phyloP scores from a whole-genome alignment of 1,140 invertebrate species.

The Kradibia gibbosae region DNA sequence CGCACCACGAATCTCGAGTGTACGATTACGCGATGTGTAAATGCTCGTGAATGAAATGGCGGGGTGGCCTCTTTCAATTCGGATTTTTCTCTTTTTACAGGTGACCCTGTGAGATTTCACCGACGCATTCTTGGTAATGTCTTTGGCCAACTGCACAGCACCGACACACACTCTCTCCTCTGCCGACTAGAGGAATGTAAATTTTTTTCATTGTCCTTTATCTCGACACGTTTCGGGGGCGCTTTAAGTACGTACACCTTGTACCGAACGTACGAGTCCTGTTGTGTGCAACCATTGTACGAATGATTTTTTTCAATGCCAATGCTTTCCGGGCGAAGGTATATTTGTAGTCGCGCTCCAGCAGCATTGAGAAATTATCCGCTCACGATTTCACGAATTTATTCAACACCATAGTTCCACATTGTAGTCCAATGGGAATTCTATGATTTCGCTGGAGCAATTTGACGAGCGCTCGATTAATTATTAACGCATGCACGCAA shows the following conservation, averaged over 20 bases:
- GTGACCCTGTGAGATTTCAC: background rate
- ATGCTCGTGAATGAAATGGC: conserved; percentile 13
- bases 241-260: background rate
- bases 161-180: background rate
- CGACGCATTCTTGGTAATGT: background rate
- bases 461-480: background rate
- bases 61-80: background rate
- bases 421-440: background rate
- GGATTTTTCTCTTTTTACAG: conserved; percentile 19
- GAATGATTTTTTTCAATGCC: background rate
- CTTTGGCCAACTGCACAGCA: background rate
- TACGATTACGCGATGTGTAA: conserved; percentile 46
- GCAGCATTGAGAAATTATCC: background rate
- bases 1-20: conserved; percentile 40
- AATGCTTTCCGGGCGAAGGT: too few species aligned
- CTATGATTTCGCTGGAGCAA: background rate
- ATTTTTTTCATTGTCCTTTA: background rate
- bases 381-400: background rate
- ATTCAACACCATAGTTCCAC: background rate
- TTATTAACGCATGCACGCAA: background rate
- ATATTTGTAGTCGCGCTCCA: background rate
- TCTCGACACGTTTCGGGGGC: background rate
- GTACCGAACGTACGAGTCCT: background rate
- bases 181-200: background rate
- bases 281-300: background rate